These are phyloP conservation scores for Meliscaeva auricollis DNA, from an alignment of 2,888 invertebrate genomes.

Conservation along the genomic window DNA sequence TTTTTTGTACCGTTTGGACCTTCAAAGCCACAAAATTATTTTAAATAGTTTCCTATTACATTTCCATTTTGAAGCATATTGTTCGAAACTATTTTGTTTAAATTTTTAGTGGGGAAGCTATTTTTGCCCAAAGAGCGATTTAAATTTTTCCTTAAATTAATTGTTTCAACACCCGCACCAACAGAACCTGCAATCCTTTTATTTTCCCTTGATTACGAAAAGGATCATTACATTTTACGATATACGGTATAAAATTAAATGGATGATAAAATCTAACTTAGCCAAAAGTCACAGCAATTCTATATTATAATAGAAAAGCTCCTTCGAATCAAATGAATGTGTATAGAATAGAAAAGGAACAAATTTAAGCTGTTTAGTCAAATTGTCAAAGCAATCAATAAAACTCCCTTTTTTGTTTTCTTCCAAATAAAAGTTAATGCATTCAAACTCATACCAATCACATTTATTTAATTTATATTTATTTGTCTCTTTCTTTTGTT, in stretches of 20 bases:
- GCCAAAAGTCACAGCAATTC: not conserved
- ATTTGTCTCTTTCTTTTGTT: not conserved
- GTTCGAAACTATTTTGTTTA: too few species aligned
- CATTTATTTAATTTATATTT: conserved; percentile 26
- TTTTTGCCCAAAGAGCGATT: too few species aligned
- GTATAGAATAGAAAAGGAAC: not conserved
- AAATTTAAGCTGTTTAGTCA: conserved; percentile 34
- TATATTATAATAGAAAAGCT: not conserved
- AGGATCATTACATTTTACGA: not conserved
- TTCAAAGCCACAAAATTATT: too few species aligned
- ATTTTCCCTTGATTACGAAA: not conserved
- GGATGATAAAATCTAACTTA: not conserved
- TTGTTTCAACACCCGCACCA: not conserved
- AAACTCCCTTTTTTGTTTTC: not conserved
- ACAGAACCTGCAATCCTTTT: not conserved
- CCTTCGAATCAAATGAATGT: not conserved
- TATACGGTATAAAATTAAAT: not conserved
- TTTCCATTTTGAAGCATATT: too few species aligned
- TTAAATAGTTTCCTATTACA: too few species aligned
- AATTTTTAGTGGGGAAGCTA: too few species aligned
- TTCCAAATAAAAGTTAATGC: conserved; percentile 26
- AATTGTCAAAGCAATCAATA: conserved; percentile 28
- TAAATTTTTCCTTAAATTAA: not conserved
- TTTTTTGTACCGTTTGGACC: too few species aligned
- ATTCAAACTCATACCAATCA: conserved; percentile 2